phyloP scores from a whole-genome alignment of 2,888 invertebrate species.

The Athalia rosae region DNA sequence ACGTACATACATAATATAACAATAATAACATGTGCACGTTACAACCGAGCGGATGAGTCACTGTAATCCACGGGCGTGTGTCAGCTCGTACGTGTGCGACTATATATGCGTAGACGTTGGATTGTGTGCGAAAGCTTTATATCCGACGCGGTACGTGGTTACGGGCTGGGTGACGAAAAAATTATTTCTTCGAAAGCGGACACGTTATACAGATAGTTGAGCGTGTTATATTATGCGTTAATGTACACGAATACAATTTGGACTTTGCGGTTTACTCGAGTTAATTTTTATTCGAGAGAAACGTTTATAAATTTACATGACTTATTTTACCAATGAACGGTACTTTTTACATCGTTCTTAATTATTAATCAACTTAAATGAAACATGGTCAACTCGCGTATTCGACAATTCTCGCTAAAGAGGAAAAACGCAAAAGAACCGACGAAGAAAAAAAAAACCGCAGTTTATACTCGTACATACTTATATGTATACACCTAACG shows the following conservation, averaged over 20 bases:
- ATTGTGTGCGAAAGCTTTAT: background rate
- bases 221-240: background rate
- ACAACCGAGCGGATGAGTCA: slow-evolving; percentile 17
- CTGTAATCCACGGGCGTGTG: background rate
- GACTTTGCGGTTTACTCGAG: slow-evolving; percentile 9
- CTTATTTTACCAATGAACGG: too few species aligned
- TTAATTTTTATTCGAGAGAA: background rate
- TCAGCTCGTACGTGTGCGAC: background rate
- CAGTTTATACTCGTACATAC: too few species aligned
- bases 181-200: slow-evolving; percentile 17
- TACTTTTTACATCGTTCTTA: too few species aligned
- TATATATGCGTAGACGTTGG: background rate
- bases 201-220: background rate
- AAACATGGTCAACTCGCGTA: too few species aligned
- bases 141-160: background rate
- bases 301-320: too few species aligned
- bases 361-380: too few species aligned
- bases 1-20: slow-evolving; percentile 18
- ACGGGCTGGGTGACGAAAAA: background rate
- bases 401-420: too few species aligned
- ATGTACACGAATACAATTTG: background rate
- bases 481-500: too few species aligned
- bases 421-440: too few species aligned
- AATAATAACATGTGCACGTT: slow-evolving; percentile 30
- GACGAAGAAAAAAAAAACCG: too few species aligned